Evolutionary conservation across 1,140 invertebrate genomes (phyloP), one percentile per base, ranked within the genome.

Genomic region (Sipha flava): DNA sequence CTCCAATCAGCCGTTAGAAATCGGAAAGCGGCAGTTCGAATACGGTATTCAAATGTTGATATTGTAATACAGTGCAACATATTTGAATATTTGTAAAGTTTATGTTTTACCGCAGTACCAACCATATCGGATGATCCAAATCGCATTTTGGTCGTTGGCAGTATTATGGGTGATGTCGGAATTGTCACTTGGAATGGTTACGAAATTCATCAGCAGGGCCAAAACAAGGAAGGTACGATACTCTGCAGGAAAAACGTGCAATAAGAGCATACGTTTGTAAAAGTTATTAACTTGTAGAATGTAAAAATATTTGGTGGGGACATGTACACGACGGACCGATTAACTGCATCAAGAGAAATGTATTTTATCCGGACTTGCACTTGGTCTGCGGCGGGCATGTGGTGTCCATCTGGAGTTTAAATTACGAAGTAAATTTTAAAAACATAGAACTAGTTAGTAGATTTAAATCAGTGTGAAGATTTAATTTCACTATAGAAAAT

Each of bases 221-320:
- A 26, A 57, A 77, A 77, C 10, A 9, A 40, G n/a, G 73, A 77
- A 77, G 73, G 73, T 77, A n/a, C 16, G 5, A 59, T 23, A 26
- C 5, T 52, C 5, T n/a, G n/a, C n/a, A n/a, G n/a, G n/a, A n/a
- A n/a, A n/a, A n/a, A n/a, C n/a, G n/a, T n/a, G 40, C 1, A 43
- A 43, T 5, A 43, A 6, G 1, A 43, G n/a, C 9, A 66, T 4
- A 0, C n/a, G 14, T 66, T 16, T 16, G 18, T 43, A 66, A 40
- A 29, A 37, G 1, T 16, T 45, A n/a, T 47, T 4, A 29, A 47
- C 14, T 47, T 73, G 37, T n/a, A 77, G 73, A 59, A 3, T 37
- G 52, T 7, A 57, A 77, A 77, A 10, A 37, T 16, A 59, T 77
- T 43, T 77, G 73, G 73, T 77, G 73, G 73, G 73, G 73, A 59